Percentiles rank a stretch among this genome's conserved stretches.
Evolutionary conservation across 1,140 invertebrate genomes (phyloP).

Genomic region (Drosophila prosaltans): DNA sequence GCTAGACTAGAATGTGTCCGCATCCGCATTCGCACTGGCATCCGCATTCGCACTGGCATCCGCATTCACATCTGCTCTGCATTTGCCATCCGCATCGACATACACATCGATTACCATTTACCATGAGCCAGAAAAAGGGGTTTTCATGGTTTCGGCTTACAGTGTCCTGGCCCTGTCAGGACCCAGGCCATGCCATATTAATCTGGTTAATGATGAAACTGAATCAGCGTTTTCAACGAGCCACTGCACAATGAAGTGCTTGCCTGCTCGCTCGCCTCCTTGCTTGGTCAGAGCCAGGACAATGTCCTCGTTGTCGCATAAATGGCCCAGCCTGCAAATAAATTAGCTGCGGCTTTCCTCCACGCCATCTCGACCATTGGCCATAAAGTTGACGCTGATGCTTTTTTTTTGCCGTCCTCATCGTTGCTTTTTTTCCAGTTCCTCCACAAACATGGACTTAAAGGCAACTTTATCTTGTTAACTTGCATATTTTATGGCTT

Average conservation of each 20-base stretch:
- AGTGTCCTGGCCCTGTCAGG: conserved; percentile 40
- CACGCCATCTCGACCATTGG: conserved; percentile 48
- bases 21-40: conserved; percentile 20
- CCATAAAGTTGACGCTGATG: conserved; percentile 61
- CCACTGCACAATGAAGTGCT: conserved; percentile 73
- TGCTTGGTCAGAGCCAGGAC: conserved; percentile 21
- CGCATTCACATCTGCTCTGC: conserved; percentile 36
- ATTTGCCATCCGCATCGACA: conserved; percentile 31
- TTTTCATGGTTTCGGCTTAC: conserved; percentile 29
- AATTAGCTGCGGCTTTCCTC: conserved; percentile 73
- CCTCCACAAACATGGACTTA: conserved; percentile 35
- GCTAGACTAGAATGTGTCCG: conserved; percentile 42
- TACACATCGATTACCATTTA: conserved; percentile 60
- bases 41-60: conserved; percentile 32
- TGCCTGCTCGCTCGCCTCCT: neutral
- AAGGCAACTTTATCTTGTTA: conserved; percentile 57
- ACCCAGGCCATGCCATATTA: conserved; percentile 71
- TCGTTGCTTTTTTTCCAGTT: conserved; percentile 17
- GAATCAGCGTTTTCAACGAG: conserved; percentile 83
- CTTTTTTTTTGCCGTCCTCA: conserved; percentile 9
- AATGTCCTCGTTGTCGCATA: conserved; percentile 48
- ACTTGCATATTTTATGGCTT: conserved; percentile 49
- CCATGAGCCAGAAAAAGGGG: conserved; percentile 38
- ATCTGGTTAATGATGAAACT: conserved; percentile 83
- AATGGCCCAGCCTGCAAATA: conserved; percentile 71